Evolutionary conservation across 2,797 vertebrate species (phyloP), one percentile per base, ranked within the genome.

Genomic region (Halcyon leucocephala): DNA sequence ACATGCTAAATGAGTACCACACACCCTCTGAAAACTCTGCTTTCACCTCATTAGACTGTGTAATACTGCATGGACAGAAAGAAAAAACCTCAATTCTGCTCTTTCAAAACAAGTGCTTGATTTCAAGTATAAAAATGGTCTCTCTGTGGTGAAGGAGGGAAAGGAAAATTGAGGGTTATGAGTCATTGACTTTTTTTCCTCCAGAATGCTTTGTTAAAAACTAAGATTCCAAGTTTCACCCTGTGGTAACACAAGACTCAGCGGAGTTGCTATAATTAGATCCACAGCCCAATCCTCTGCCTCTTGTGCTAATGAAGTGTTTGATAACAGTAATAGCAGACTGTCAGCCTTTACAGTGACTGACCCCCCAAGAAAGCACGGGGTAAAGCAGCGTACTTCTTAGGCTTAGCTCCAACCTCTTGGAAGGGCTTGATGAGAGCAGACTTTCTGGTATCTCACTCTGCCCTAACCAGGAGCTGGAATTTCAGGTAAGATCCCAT

Each of bases 231-330:
- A 20, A 10, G 60, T 86, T 78, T 83, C 66, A 28, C 74, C 54
- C 12, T 60, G 62, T 81, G 80, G 44, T 79, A 88, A 81, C 72
- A 52, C 72, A 78, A 41, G 79, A 70, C 84, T 92, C 48, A 81
- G 65, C 86, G 73, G 67, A 82, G 62, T 35, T 95, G 70, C 85
- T 86, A n/a, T 90, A 88, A 85, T 89, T 61, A 70, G 82, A 64
- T 80, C n/a, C 52, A n/a, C 48, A 86, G 93, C 82, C 44, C 24
- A 71, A 31, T 42, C 42, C 71, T 86, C 29, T 49, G 66, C 82
- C 55, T 26, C 65, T 71, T 74, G 76, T 85, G 87, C 88, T 95
- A 61, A 49, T 57, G 55, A 82, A 80, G 79, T 44, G 80, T 81
- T 89, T 74, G 86, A 21, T 77, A 60, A 2, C 85, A 66, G 82